Evolutionary conservation across 2,797 vertebrate species (phyloP), one percentile per base, ranked within the genome.

Genomic region (Nyctalus aviator): DNA sequence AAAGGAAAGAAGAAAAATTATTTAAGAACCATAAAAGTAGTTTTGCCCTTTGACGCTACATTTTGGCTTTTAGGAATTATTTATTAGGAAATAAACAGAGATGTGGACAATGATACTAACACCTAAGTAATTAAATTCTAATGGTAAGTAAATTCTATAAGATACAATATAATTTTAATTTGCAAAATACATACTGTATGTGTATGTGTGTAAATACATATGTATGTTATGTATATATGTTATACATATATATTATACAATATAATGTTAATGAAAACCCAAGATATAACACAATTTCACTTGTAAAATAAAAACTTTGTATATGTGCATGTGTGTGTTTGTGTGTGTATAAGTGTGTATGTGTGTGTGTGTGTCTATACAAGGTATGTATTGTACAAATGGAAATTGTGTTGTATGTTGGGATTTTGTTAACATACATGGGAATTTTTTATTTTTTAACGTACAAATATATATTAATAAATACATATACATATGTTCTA

Each of bases 31-130:
- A 72, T 94, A 83, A 62, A 83, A 72, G 78, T n/a, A 75, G 2
- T 20, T 73, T 90, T 82, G 53, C 18, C 55, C 59, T 93, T 87
- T 83, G 55, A 88, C 46, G 68, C 18, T 66, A 0, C 87, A 50
- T 37, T 87, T 94, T 48, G 10, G 77, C 18, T 75, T 85, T 88
- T 71, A 91, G 46, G 50, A 78, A 94, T 91, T 86, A 71, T 12
- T 94, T 71, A 85, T 90, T 90, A 90, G 41, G 48, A 89, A 90
- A 69, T 66, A 85, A 79, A 77, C 8, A 89, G 30, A 84, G 46
- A 57, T 76, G 20, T 62, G 55, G 30, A 78, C 3, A 68, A 35
- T 6, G 41, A 83, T 25, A 27, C 23, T 82, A 78, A 3, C 86
- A 71, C 7, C n/a, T 32, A 88, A 85, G 21, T 59, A 57, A 59